Base-by-base conservation (phyloP, 2,888 invertebrate species). In the Aromia moschata region DNA sequence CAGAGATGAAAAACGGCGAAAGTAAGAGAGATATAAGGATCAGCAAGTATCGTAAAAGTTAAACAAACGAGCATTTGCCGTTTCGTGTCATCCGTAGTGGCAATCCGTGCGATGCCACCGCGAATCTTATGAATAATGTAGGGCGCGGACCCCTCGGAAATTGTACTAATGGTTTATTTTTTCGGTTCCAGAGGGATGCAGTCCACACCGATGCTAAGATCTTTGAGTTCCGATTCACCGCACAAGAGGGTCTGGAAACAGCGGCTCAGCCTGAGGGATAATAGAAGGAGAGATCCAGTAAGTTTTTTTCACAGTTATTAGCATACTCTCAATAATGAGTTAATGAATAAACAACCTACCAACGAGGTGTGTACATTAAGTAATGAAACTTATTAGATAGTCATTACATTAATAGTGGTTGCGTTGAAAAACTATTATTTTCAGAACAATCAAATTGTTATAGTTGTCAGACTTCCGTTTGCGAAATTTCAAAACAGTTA, bases 181-280 rank as follows among this genome's bases (percentile, higher is more conserved):
- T 36, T 46, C 17, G n/a, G n/a, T 56, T 49, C 10, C 38, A 60
- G 57, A 47, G 55, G 53, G 67, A 74, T 74, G 73, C 74, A 74
- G 64, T 74, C 77, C 46, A 72, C 77, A 67, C 84, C 84, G 1
- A 88, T 89, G 81, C 85, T 87, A 75, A 83, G 88, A 43, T 89
- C 89, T 33, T 83, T 87, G 72, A 89, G 88, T 69, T 86, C 87
- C 58, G 90, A 90, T 72, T 83, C 85, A 9, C 63, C 74, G 58
- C 82, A 87, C 68, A 71, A 71, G 66, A 84, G 88, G 56, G 89
- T 90, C 72, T 91, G 91, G 91, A 89, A 87, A 78, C 87, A 88
- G 80, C 83, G 90, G 65, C 84, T 91, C 66, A 91, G 91, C 66
- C 83, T 91, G 47, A 85, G 91, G 63, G 90, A 89, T 71, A 87